These are phyloP conservation scores for Caenorhabditis inopinata DNA, from an alignment of 1,140 invertebrate species.

Conservation along the genomic window DNA sequence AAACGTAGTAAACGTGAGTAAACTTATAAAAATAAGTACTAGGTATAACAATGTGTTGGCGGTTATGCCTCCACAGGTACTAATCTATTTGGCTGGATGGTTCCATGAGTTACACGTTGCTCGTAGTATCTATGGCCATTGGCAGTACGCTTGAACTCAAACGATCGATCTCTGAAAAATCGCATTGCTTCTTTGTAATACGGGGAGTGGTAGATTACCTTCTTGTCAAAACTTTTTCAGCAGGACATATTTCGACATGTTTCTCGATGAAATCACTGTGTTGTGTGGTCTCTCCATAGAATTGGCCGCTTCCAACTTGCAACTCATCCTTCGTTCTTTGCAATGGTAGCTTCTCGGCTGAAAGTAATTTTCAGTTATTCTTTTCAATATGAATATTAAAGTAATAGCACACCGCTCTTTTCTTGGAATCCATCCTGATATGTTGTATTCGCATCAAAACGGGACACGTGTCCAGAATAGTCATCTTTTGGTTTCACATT, in stretches of 20 bases:
- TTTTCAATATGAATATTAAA: background rate
- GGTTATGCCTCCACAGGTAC: constrained; percentile 7
- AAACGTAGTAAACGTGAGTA: no score
- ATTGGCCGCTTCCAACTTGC: background rate
- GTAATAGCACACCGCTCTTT: background rate
- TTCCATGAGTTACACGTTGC: constrained; percentile 27
- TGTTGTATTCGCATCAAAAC: constrained; percentile 14
- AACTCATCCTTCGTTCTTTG: background rate
- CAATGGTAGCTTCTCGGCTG: background rate
- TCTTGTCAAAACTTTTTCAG: constrained; percentile 39
- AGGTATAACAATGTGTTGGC: no score
- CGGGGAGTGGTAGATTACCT: background rate
- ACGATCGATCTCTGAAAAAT: constrained; percentile 35
- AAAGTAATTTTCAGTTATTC: background rate
- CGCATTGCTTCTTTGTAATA: background rate
- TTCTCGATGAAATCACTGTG: constrained; percentile 33
- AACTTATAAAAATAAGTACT: no score
- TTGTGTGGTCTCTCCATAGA: constrained; percentile 39
- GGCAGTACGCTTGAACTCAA: constrained; percentile 7
- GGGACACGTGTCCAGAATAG: background rate
- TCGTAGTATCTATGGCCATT: constrained; percentile 38
- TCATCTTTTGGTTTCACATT: constrained; percentile 7
- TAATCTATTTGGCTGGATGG: constrained; percentile 5
- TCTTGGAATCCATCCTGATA: constrained; percentile 26
- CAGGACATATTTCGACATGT: constrained; percentile 41